Percentiles rank a stretch among this genome's conserved stretches.
phyloP scores from a whole-genome alignment of 2,797 vertebrate genomes.

The Notolepis coatsorum region DNA sequence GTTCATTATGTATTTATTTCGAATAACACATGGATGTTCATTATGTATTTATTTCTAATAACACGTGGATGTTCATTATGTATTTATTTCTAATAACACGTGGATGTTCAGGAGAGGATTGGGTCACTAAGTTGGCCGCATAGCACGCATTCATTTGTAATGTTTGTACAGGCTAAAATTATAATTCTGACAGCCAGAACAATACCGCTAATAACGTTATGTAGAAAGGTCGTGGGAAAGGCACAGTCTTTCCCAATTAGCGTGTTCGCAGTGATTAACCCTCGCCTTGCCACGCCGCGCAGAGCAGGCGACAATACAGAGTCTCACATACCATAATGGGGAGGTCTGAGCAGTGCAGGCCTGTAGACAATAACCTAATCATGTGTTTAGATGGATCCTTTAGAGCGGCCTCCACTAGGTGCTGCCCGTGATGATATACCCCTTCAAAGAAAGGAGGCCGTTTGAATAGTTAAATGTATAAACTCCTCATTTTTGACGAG shows the following conservation, averaged over 20 bases:
- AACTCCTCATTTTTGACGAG: conserved; percentile 39
- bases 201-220: conserved; percentile 63
- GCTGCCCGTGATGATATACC: conserved; percentile 20
- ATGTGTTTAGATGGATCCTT: conserved; percentile 10
- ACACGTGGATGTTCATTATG: too few species aligned
- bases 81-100: conserved; percentile 3
- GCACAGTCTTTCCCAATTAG: conserved; percentile 69
- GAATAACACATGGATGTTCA: too few species aligned
- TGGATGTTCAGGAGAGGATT: conserved; percentile 38
- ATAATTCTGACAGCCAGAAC: conserved; percentile 53
- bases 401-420: conserved; percentile 19
- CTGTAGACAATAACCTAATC: background rate
- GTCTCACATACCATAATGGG: conserved; percentile 48
- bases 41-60: too few species aligned
- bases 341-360: background rate
- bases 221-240: conserved; percentile 67
- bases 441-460: conserved; percentile 30
- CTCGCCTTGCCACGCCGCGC: conserved; percentile 54
- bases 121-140: conserved; percentile 34
- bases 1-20: too few species aligned
- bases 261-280: conserved; percentile 46
- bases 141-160: conserved; percentile 42
- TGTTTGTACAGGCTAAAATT: conserved; percentile 78
- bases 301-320: conserved; percentile 50
- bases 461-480: conserved; percentile 38